Base-by-base conservation (phyloP, 2,797 vertebrate species). In the Cryptoprocta ferox region DNA sequence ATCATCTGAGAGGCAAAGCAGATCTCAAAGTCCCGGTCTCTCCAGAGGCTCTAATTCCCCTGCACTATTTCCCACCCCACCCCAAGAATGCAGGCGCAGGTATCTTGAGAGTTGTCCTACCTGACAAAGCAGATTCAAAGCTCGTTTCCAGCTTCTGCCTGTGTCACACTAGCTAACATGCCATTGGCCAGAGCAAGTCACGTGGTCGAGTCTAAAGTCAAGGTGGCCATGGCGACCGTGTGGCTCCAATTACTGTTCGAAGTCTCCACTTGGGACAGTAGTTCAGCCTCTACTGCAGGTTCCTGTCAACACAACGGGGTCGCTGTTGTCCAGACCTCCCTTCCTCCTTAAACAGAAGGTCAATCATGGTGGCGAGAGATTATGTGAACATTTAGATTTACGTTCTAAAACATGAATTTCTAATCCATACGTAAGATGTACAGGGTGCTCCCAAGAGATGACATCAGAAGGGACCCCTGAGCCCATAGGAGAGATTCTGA, bases 31-130 rank as follows among this genome's bases (percentile, higher is more conserved):
- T 14, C 9, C 5, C 66, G 1, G 0, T 2, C 15, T 81, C 81
- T 21, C 35, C 5, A 4, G 59, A 26, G 37, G 56, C 39, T 59
- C 56, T 37, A 35, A 6, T 8, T 16, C 8, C 78, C 71, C 35
- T 18, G 56, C 5, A 3, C 48, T 13, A 32, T 35, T 19, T 32
- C n/a, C 39, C 6, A 42, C 24, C 32, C 45, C 5, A 35, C 6
- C 30, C 28, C 0, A 0, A 28, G 45, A 24, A 65, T 0, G 18
- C 3, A 15, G 82, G 8, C 8, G 0, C 0, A 4, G 37, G 32
- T 10, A 5, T 0, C 30, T 73, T 3, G 85, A 30, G n/a, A 35
- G 18, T 0, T 35, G 79, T 5, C 16, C 1, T 1, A 1, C 2
- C 12, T 0, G 42, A 4, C 28, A 53, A 50, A 26, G 35, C 28